Conservation (phyloP, 2,113 vertebrate species). For the Eolophus roseicapilla region DNA sequence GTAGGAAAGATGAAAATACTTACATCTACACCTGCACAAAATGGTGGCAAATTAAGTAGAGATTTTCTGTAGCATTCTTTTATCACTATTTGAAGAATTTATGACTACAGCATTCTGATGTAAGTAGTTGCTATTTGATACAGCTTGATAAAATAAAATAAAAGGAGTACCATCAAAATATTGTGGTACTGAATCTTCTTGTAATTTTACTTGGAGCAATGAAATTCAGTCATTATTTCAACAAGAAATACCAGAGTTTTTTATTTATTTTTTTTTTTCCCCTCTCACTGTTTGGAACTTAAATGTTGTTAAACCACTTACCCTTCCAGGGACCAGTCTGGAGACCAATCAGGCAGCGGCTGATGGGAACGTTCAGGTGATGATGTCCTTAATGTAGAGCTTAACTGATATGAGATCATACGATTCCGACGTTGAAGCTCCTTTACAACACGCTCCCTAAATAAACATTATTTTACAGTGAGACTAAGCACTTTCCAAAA, state of each 20-base stretch:
- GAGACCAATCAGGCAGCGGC: constrained; percentile 47
- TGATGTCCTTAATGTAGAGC: constrained; percentile 59
- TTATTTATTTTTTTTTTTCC: neutral
- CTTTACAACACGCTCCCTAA: constrained; percentile 72
- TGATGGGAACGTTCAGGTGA: constrained; percentile 57
- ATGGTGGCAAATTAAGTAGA: neutral
- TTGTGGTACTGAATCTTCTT: neutral
- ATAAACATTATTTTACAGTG: neutral
- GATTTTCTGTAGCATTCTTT: neutral
- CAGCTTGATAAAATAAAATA: neutral
- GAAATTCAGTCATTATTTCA: neutral
- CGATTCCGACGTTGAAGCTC: constrained; percentile 67
- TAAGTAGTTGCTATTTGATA: neutral
- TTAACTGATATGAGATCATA: constrained; percentile 48
- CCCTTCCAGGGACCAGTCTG: constrained; percentile 53
- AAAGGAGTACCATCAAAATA: neutral
- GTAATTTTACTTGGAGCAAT: neutral
- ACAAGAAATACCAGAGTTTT: neutral
- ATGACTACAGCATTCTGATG: neutral
- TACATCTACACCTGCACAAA: neutral
- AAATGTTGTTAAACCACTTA: constrained; percentile 9
- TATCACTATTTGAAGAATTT: neutral
- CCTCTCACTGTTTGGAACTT: neutral
- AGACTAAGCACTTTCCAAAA: neutral
- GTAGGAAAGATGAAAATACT: neutral